A percentile compares a stretch with the other conserved stretches of the same genome.
phyloP scores from a whole-genome alignment of 2,888 invertebrate genomes.

The Mylabris sibirica region DNA sequence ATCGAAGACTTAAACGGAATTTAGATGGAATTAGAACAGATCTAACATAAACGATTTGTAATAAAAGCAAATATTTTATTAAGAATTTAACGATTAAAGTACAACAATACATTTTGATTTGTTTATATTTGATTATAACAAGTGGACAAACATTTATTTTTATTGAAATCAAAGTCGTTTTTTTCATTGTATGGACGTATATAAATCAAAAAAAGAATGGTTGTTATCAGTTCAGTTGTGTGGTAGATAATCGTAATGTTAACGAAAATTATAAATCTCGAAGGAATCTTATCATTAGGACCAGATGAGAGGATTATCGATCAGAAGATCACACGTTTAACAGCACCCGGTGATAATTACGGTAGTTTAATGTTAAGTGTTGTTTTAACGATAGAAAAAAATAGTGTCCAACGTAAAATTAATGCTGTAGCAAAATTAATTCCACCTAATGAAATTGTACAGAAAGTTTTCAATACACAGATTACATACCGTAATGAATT shows the following conservation, averaged over 20 bases:
- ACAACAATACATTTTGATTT: too few relatives aligned
- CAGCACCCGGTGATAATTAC: slow-evolving; percentile 67
- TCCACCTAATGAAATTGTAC: slow-evolving; percentile 38
- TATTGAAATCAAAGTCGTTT: too few relatives aligned
- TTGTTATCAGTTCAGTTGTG: neutral
- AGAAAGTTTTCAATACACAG: slow-evolving; percentile 62
- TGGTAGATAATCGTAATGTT: neutral
- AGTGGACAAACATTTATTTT: too few relatives aligned
- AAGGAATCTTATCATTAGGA: neutral
- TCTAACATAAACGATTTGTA: too few relatives aligned
- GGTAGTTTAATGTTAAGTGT: slow-evolving; percentile 64
- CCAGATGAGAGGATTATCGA: slow-evolving; percentile 34
- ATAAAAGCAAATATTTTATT: too few relatives aligned
- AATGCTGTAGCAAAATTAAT: slow-evolving; percentile 37
- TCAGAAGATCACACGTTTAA: slow-evolving; percentile 55
- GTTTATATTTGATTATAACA: too few relatives aligned
- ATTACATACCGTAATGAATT: slow-evolving; percentile 64
- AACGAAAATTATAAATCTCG: neutral
- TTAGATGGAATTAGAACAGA: too few relatives aligned
- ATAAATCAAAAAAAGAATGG: neutral
- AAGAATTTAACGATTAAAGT: too few relatives aligned
- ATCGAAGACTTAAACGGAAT: too few relatives aligned
- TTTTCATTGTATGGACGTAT: too few relatives aligned
- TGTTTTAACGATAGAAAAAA: slow-evolving; percentile 45
- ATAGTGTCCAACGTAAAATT: slow-evolving; percentile 24